Conservation (phyloP, 2,888 invertebrate species). For the Spialia ferax region DNA sequence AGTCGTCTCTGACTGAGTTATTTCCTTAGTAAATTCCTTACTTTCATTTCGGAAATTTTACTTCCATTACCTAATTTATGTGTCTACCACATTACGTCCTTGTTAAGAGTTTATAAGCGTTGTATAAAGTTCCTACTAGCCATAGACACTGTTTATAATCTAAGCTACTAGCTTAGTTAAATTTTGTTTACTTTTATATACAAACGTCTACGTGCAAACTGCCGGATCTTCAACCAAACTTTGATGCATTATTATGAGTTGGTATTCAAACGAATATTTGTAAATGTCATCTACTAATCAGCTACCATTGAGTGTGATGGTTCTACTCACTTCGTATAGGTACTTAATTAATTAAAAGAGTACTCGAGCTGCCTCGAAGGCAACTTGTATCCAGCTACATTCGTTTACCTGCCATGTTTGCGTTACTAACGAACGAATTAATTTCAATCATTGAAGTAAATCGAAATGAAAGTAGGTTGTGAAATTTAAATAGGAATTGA, state of each 20-base stretch:
- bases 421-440: slow-evolving; percentile 75
- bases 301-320: slow-evolving; percentile 48
- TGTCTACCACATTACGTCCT: too few species aligned
- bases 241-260: not conserved
- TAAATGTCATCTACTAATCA: not conserved
- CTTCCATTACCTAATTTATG: too few species aligned
- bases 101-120: too few species aligned
- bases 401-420: slow-evolving; percentile 76
- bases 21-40: not conserved
- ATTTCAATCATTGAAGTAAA: slow-evolving; percentile 57
- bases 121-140: too few species aligned
- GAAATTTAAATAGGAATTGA: not conserved
- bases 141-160: too few species aligned
- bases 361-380: slow-evolving; percentile 59
- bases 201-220: too few species aligned
- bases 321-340: slow-evolving; percentile 60
- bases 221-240: too few species aligned
- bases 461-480: not conserved
- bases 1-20: slow-evolving; percentile 32
- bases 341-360: slow-evolving; percentile 83
- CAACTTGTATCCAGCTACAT: slow-evolving; percentile 57
- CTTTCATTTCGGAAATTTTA: too few species aligned
- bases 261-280: not conserved
- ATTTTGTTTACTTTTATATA: too few species aligned
- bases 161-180: too few species aligned